phyloP scores from a whole-genome alignment of 2,888 invertebrate genomes.

The Flexamia atlantica region DNA sequence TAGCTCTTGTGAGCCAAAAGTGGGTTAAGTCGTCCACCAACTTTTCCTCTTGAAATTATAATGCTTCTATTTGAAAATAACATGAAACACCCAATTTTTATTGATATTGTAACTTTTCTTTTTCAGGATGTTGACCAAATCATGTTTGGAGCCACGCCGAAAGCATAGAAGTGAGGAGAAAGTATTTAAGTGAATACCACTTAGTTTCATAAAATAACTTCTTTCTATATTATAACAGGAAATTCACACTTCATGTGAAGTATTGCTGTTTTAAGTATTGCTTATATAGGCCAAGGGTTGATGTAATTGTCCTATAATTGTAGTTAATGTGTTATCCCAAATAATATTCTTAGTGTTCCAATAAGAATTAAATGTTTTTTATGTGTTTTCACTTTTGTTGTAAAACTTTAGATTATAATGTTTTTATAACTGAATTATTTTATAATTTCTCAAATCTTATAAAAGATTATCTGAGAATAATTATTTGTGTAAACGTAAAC shows the following conservation, averaged over 20 bases:
- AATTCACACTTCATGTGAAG: slow-evolving; percentile 14
- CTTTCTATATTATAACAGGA: not conserved
- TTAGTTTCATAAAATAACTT: slow-evolving; percentile 24
- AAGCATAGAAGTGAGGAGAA: slow-evolving; percentile 46
- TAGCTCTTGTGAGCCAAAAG: too few relatives aligned
- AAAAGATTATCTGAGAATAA: too few relatives aligned
- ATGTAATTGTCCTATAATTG: slow-evolving; percentile 40
- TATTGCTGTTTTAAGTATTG: slow-evolving; percentile 27
- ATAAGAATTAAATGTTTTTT: slow-evolving; percentile 6
- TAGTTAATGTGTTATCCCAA: not conserved
- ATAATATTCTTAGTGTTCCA: not conserved
- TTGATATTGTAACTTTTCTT: not conserved
- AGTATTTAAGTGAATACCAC: slow-evolving; percentile 24
- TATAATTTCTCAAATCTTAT: too few relatives aligned
- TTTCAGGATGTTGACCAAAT: slow-evolving; percentile 76
- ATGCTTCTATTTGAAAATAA: too few relatives aligned
- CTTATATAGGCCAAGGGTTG: slow-evolving; percentile 42
- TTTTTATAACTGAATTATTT: too few relatives aligned
- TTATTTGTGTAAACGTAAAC: too few relatives aligned
- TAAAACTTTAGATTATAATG: too few relatives aligned
- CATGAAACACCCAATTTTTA: too few relatives aligned
- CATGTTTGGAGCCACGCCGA: slow-evolving; percentile 70
- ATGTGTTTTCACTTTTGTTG: slow-evolving; percentile 14
- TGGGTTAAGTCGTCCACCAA: too few relatives aligned
- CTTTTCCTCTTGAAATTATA: too few relatives aligned